Evolutionary conservation across 92 coral and sea anemone species (phyloP).

Genomic region (Phenganax stokvisi): DNA sequence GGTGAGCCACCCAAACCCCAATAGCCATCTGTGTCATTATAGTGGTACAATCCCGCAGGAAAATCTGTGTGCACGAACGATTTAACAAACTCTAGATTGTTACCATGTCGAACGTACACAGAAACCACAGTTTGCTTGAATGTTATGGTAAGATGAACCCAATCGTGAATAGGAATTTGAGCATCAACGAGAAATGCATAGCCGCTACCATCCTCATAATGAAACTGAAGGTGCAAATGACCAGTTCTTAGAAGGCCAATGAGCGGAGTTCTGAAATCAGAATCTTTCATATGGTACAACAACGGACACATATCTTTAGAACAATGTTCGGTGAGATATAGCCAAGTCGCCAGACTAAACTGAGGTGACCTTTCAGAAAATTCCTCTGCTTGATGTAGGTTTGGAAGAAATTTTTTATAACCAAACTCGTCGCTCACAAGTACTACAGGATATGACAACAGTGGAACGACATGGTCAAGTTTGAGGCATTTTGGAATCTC

Average conservation of each 20-base stretch:
- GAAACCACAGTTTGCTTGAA: slow-evolving; percentile 56
- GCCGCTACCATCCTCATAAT: slow-evolving; percentile 62
- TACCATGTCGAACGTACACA: slow-evolving; percentile 64
- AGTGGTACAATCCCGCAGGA: slow-evolving; percentile 59
- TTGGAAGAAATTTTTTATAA: slow-evolving; percentile 45
- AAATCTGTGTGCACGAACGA: slow-evolving; percentile 61
- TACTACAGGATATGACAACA: slow-evolving; percentile 70
- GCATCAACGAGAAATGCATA: slow-evolving; percentile 72
- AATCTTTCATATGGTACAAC: slow-evolving; percentile 11
- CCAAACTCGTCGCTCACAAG: slow-evolving; percentile 73
- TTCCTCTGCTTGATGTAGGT: slow-evolving; percentile 17
- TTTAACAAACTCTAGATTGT: slow-evolving; percentile 49
- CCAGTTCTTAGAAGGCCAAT: slow-evolving; percentile 49
- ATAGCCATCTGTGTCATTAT: slow-evolving; percentile 83
- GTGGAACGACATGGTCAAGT: slow-evolving; percentile 56
- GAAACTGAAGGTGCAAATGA: slow-evolving; percentile 69
- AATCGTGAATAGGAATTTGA: slow-evolving; percentile 58
- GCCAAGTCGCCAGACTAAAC: slow-evolving; percentile 34
- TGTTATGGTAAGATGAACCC: slow-evolving; percentile 71
- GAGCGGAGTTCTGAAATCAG: slow-evolving; percentile 22
- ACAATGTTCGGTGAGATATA: slow-evolving; percentile 25
- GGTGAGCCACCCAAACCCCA: slow-evolving; percentile 84
- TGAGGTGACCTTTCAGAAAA: slow-evolving; percentile 9
- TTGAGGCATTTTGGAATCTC: slow-evolving; percentile 50
- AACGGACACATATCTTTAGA: slow-evolving; percentile 37